Base-by-base conservation (phyloP, 1,140 invertebrate species). In the Caligus rogercresseyi region DNA sequence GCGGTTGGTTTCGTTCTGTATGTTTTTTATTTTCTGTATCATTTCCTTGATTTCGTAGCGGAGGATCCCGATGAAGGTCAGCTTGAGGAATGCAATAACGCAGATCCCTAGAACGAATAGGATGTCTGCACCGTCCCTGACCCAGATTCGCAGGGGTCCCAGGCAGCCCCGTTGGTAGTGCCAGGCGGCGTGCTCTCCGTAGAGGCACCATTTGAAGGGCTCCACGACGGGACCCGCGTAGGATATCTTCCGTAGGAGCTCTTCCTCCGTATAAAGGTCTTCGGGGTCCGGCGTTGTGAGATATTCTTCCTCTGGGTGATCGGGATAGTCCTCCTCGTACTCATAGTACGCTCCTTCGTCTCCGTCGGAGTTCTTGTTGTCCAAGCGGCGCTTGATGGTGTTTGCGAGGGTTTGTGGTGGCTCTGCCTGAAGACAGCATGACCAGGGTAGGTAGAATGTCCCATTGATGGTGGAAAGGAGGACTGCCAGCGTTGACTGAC, bases 1-100 rank as follows among this genome's bases (percentile, higher is more conserved):
- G 16, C 26, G 18, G 3, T 60, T 20, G 14, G 67, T 62, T 24
- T 78, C 77, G 11, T 72, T 73, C 64, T 78, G 74, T 11, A 83
- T 68, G 26, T 83, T 67, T 21, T 77, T 75, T 66, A 91, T 90
- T 73, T 90, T 91, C 70, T 89, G 85, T 68, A 91, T 88, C 73
- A 76, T 76, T 67, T 75, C 74, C 16, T 71, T 69, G 60, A 76
- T 76, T 66, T 76, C 74, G 68, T 73, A 79, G 64, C 77, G 73
- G 26, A 91, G 76, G 68, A 91, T 89, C 23, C 85, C 86, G 25
- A 89, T 79, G 76, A 90, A 91, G 75, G 86, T 89, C 67, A 89
- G 75, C 74, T 91, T 91, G 54, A 89, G 78, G 74, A 90, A 90
- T 62, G 87, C 84, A 64, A 90, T 84, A 31, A 91, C 87, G 73